Evolutionary conservation across 2,113 vertebrate genomes (phyloP).

Genomic region (Lasiurus cinereus): DNA sequence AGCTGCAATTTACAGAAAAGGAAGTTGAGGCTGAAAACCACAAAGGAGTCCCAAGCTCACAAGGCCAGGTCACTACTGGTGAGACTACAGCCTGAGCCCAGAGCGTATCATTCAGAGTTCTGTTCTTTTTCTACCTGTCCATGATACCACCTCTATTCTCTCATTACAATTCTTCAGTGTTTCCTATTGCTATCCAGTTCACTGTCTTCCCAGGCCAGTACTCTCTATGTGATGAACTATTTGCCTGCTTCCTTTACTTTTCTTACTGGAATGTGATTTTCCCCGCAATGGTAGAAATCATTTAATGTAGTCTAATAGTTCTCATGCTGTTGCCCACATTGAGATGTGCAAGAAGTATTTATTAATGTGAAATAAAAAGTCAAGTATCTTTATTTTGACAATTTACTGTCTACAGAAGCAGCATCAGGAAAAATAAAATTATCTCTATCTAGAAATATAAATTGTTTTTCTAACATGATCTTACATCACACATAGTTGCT

Average conservation of each 20-base stretch:
- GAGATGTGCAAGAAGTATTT: not conserved
- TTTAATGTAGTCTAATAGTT: slow-evolving; percentile 11
- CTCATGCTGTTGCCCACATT: not conserved
- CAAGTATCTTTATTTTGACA: slow-evolving; percentile 23
- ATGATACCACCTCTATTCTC: not conserved
- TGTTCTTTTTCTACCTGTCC: not conserved
- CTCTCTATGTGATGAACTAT: not conserved
- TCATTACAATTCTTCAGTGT: not conserved
- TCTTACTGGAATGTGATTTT: not conserved
- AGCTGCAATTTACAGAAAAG: not conserved
- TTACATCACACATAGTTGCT: slow-evolving; percentile 42
- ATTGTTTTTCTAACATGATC: not conserved
- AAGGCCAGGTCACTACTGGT: not conserved
- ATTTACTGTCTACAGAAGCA: not conserved
- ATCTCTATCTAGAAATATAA: not conserved
- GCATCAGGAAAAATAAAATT: slow-evolving; percentile 34
- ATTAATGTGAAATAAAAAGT: slow-evolving; percentile 3
- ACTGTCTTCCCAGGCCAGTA: not conserved
- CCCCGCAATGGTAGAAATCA: not conserved
- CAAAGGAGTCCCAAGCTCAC: not conserved
- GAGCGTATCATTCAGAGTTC: not conserved
- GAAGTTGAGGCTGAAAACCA: not conserved
- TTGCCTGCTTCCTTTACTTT: not conserved
- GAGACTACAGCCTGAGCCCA: not conserved
- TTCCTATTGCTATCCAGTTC: not conserved